phyloP scores from a whole-genome alignment of 2,888 invertebrate species.

The Gari tellinella region DNA sequence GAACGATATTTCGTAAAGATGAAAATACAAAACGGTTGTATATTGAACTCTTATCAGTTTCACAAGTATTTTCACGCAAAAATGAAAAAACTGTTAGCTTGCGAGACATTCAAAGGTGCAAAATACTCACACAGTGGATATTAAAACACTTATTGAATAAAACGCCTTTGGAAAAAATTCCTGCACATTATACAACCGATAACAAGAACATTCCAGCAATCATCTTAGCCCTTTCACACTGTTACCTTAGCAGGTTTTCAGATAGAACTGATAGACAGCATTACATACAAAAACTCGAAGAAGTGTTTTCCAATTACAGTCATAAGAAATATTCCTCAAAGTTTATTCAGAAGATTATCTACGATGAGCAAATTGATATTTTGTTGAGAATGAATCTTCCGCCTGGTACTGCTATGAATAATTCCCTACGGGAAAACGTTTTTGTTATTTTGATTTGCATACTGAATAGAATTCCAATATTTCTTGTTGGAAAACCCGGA shows the following conservation, averaged over 20 bases:
- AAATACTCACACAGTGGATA: constrained; percentile 41
- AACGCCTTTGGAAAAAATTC: background rate
- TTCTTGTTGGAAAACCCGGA: constrained; percentile 73
- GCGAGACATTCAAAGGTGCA: constrained; percentile 53
- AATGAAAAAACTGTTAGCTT: constrained; percentile 45
- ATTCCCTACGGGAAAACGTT: constrained; percentile 70
- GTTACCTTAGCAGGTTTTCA: constrained; percentile 60
- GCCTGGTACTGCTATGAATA: constrained; percentile 66
- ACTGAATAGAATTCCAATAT: constrained; percentile 68
- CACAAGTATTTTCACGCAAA: constrained; percentile 40
- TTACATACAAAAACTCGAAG: constrained; percentile 37
- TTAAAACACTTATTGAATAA: background rate
- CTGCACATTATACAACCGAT: background rate
- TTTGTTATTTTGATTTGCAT: constrained; percentile 72
- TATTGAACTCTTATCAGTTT: no score
- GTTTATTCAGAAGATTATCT: constrained; percentile 47
- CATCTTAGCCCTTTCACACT: constrained; percentile 54
- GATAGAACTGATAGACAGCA: constrained; percentile 21
- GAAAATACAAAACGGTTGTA: no score
- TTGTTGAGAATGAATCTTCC: constrained; percentile 68
- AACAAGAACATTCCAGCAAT: constrained; percentile 24
- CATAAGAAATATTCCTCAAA: constrained; percentile 3
- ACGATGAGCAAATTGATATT: constrained; percentile 62
- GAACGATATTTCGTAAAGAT: background rate
- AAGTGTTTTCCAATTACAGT: constrained; percentile 26